A percentile compares a stretch with the other conserved stretches of the same genome.
phyloP scores from a whole-genome alignment of 2,113 vertebrate species.

The Amazona guildingii region DNA sequence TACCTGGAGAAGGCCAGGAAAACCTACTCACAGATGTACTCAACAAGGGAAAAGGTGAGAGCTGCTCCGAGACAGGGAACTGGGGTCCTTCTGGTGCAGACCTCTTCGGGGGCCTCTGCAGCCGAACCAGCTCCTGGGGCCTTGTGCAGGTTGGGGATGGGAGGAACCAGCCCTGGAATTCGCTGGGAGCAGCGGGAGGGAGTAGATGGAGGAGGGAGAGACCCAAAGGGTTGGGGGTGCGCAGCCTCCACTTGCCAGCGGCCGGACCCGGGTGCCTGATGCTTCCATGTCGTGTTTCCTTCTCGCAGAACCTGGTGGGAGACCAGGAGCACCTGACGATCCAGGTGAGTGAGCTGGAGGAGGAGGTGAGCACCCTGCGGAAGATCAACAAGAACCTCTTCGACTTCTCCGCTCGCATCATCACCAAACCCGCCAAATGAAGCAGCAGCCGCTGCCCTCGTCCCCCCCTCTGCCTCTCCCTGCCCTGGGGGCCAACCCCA shows the following conservation, averaged over 20 bases:
- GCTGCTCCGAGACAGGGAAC: neutral
- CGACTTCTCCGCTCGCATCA: conserved; percentile 89
- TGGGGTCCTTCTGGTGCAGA: fast-evolving
- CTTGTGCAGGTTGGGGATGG: fast-evolving
- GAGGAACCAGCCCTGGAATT: neutral
- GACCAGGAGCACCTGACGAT: conserved; percentile 89
- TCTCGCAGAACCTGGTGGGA: conserved; percentile 83
- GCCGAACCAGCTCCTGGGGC: neutral
- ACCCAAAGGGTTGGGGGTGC: fast-evolving
- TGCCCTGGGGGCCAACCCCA: neutral
- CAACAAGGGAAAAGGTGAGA: conserved; percentile 88
- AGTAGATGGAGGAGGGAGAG: neutral
- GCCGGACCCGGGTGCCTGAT: neutral
- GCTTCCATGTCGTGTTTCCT: fast-evolving
- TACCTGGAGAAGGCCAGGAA: conserved; percentile 84
- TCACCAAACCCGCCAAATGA: conserved; percentile 83
- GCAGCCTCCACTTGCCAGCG: neutral
- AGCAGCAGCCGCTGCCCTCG: neutral
- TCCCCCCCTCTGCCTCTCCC: neutral
- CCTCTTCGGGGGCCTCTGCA: neutral
- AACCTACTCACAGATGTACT: conserved; percentile 80
- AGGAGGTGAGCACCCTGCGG: conserved; percentile 89
- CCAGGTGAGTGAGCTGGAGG: conserved; percentile 88
- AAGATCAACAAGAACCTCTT: conserved; percentile 96
- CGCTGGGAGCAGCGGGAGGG: neutral